phyloP scores from a whole-genome alignment of 2,113 vertebrate genomes.

The Trinectes maculatus region DNA sequence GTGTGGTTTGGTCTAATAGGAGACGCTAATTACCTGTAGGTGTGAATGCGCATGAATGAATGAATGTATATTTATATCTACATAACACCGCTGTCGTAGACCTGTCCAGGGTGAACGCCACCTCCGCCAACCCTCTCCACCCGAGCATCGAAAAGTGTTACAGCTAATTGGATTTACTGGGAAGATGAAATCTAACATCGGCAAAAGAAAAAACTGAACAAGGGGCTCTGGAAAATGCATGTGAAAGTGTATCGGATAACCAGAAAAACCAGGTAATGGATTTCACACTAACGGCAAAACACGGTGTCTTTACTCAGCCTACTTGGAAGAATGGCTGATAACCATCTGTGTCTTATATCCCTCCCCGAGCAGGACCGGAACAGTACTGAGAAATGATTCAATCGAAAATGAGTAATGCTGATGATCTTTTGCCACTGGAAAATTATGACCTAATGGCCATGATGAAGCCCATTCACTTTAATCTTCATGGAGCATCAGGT shows the following conservation, averaged over 20 bases:
- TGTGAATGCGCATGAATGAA: background rate
- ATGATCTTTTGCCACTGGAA: conserved; percentile 47
- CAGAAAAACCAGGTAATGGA: conserved; percentile 1
- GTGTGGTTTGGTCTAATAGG: background rate
- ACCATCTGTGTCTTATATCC: conserved; percentile 29
- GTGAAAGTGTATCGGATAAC: conserved; percentile 12
- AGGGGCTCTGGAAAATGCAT: background rate
- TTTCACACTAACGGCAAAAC: conserved; percentile 9
- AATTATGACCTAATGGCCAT: conserved; percentile 29
- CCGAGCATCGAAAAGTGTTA: too few species aligned
- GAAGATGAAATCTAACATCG: conserved; percentile 5
- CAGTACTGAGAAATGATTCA: conserved; percentile 32
- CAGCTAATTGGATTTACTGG: too few species aligned
- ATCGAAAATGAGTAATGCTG: conserved; percentile 42
- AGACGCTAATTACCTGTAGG: background rate
- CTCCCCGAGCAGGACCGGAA: conserved; percentile 22
- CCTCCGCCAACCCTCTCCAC: too few species aligned
- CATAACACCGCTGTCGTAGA: too few species aligned
- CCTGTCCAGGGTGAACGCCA: too few species aligned
- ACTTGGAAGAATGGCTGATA: conserved; percentile 23
- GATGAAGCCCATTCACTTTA: conserved; percentile 29
- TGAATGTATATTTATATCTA: too few species aligned
- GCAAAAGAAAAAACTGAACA: background rate
- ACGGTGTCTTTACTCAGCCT: conserved; percentile 21
- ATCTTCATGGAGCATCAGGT: conserved; percentile 14